A percentile compares a stretch with the other conserved stretches of the same genome.
Evolutionary conservation across 2,888 invertebrate species (phyloP).

Genomic region (Alsophila aescularia): DNA sequence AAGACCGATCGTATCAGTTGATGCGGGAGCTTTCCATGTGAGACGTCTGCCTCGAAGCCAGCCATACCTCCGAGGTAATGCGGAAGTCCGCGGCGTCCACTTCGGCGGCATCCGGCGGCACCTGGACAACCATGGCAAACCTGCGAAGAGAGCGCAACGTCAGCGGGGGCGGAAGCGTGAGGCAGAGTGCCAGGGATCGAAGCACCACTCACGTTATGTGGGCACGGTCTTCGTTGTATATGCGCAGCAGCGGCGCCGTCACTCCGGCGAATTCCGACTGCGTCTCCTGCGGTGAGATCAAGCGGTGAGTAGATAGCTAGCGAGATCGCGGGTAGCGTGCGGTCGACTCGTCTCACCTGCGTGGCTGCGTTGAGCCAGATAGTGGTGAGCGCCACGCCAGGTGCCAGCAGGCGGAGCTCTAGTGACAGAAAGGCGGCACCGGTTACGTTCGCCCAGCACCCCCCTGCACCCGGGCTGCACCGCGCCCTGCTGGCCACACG

Average conservation of each 20-base stretch:
- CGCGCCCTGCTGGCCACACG: conserved; percentile 52
- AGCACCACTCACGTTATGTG: conserved; percentile 60
- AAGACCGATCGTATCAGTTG: too few species aligned
- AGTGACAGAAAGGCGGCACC: conserved; percentile 60
- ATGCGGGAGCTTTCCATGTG: too few species aligned
- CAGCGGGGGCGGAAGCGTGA: background rate
- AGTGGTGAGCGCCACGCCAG: conserved; percentile 55
- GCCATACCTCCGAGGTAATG: background rate
- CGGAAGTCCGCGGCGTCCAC: background rate
- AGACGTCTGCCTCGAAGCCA: background rate
- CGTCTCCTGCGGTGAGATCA: conserved; percentile 50
- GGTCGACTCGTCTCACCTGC: conserved; percentile 61
- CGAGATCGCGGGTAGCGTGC: background rate
- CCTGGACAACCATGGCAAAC: conserved; percentile 45
- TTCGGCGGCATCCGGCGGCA: conserved; percentile 24
- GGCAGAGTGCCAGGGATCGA: background rate
- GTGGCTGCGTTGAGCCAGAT: conserved; percentile 67
- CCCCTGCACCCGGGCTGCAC: conserved; percentile 55
- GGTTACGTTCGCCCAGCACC: conserved; percentile 51
- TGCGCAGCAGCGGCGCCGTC: conserved; percentile 56
- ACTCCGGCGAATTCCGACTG: conserved; percentile 69
- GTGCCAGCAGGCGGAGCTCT: conserved; percentile 55
- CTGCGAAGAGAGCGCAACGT: conserved; percentile 33
- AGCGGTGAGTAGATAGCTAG: too few species aligned
- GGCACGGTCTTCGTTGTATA: conserved; percentile 65